These are phyloP conservation scores for Ellobium chinense DNA, from an alignment of 2,888 invertebrate species.

Conservation along the genomic window DNA sequence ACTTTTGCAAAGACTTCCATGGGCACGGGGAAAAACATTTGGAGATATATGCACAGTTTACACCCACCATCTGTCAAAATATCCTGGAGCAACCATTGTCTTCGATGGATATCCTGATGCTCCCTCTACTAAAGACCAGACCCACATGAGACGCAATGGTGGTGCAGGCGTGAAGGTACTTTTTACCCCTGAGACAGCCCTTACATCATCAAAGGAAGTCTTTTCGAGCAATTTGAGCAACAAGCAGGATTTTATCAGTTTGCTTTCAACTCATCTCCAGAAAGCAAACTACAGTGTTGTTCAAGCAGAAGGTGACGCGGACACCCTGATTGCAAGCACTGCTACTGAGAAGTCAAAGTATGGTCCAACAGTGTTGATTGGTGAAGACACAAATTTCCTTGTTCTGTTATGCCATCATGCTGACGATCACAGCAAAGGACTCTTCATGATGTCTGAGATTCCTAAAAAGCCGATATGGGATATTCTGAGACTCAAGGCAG, in stretches of 20 bases:
- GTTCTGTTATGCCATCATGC: slow-evolving; percentile 57
- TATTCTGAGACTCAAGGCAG: neutral
- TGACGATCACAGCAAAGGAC: neutral
- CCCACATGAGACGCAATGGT: slow-evolving; percentile 54
- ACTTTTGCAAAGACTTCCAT: slow-evolving; percentile 54
- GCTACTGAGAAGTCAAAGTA: slow-evolving; percentile 46
- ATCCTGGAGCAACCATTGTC: slow-evolving; percentile 48
- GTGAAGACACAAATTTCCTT: slow-evolving; percentile 65
- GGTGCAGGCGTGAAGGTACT: slow-evolving; percentile 46
- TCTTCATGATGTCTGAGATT: neutral
- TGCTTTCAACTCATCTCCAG: slow-evolving; percentile 49
- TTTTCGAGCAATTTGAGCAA: slow-evolving; percentile 55
- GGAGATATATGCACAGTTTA: slow-evolving; percentile 51
- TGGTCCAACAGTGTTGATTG: slow-evolving; percentile 51
- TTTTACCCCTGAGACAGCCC: slow-evolving; percentile 47
- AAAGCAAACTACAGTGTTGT: slow-evolving; percentile 33
- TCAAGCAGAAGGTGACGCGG: slow-evolving; percentile 59
- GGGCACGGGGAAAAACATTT: slow-evolving; percentile 51
- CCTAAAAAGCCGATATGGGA: neutral
- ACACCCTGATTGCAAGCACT: slow-evolving; percentile 57
- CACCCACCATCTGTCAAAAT: slow-evolving; percentile 47
- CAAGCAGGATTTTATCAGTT: slow-evolving; percentile 58
- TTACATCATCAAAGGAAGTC: slow-evolving; percentile 48
- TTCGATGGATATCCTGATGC: slow-evolving; percentile 61
- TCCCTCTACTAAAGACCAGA: slow-evolving; percentile 57